Base-by-base conservation (phyloP, 2,888 invertebrate genomes). In the Cheilosia vernalis region DNA sequence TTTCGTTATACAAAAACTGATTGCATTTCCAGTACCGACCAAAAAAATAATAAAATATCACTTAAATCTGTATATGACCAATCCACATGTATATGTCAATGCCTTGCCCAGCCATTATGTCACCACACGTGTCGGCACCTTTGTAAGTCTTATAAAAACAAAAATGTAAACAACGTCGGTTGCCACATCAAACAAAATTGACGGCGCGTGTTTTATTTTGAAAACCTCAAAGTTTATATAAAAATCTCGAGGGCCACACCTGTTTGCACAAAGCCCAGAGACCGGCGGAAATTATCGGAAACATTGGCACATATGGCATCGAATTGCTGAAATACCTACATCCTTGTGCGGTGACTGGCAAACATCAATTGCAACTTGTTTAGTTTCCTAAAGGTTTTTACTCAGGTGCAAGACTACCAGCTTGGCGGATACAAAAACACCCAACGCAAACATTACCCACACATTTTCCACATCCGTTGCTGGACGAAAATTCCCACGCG, bases 361-460 rank as follows among this genome's bases (percentile, higher is more conserved):
- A 33, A 47, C 33, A 76, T 24, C 21, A 19, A 47, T 19, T 40
- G 13, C 21, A 49, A 61, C 58, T 51, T 47, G 58, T 10, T n/a
- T 60, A 58, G 1, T 63, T 42, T 47, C 51, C 55, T 21, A 27
- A 37, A 61, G 53, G 27, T 55, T 51, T 61, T 58, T 24, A 33
- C 51, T 79, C 73, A 74, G 67, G 79, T 74, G 79, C 3, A 79
- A 58, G 51, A 37, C 51, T 61, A 40, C 56, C 53, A 40, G 66
- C 69, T 19, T 37, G 56, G 42, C 19, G 47, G 40, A 17, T 70
- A 24, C 37, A 33, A 42, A 61, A 74, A 53, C 37, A 79, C 40
- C 55, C 49, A 79, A 84, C 30, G 15, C 64, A 80, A 79, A 79
- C 80, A 79, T 64, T 70, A 27, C 17, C 10, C 70, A 84, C 84